A percentile compares a stretch with the other conserved stretches of the same genome.
Conservation (phyloP, 2,888 invertebrate species). For the Cryptus armator region DNA sequence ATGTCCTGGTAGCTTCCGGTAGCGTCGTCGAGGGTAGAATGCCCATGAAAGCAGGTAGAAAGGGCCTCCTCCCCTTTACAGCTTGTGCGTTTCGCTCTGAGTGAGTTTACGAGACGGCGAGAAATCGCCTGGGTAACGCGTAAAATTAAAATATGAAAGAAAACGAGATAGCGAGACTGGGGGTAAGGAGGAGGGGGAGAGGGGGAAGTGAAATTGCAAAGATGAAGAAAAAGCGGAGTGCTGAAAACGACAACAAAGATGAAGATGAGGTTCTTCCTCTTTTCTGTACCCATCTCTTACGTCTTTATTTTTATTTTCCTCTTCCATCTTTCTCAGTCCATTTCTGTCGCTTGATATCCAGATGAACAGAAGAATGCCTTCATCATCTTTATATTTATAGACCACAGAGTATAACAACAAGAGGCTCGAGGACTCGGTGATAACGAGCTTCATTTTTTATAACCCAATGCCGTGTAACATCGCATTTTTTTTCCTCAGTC, state of each 20-base stretch:
- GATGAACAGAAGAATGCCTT: constrained; percentile 8
- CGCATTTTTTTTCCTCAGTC: too few relatives aligned
- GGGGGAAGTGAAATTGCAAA: constrained; percentile 41
- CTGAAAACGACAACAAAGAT: constrained; percentile 42
- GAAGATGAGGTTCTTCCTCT: constrained; percentile 33
- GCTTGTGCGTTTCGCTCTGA: not conserved
- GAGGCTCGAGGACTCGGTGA: not conserved
- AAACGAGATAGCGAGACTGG: constrained; percentile 26
- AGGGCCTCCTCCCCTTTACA: constrained; percentile 7
- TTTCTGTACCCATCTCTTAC: constrained; percentile 13
- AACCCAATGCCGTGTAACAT: too few relatives aligned
- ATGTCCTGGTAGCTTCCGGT: constrained; percentile 10
- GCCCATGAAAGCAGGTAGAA: constrained; percentile 26
- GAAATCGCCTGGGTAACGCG: constrained; percentile 39
- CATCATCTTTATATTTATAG: constrained; percentile 23
- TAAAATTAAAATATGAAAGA: constrained; percentile 64
- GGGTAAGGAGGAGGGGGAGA: not conserved
- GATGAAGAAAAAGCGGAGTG: constrained; percentile 27
- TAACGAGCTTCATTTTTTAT: constrained; percentile 1
- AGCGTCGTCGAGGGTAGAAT: constrained; percentile 18
- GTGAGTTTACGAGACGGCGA: constrained; percentile 34
- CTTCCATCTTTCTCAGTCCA: constrained; percentile 14
- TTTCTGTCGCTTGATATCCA: constrained; percentile 19
- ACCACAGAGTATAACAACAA: not conserved
- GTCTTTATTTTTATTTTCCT: constrained; percentile 1